Evolutionary conservation across 2,113 vertebrate species (phyloP), one percentile per base, ranked within the genome.

Genomic region (Mormyrus iriodes): DNA sequence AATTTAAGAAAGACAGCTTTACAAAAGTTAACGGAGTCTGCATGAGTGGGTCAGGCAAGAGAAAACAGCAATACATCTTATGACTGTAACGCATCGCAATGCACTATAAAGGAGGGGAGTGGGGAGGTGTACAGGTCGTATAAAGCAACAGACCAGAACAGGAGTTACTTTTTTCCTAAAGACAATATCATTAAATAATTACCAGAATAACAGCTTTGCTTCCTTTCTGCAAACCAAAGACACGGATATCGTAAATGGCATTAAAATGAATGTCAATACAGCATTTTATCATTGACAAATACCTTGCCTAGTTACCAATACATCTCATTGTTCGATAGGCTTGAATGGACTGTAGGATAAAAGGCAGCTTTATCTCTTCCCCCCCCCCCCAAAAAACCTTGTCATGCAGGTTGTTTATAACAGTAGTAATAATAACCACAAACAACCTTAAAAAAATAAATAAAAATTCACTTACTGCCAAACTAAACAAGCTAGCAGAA

Each of bases 11-110:
- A 97, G 95, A 95, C 91, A 86, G 91, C 91, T 93, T 96, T 94
- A 95, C 95, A 97, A 97, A 95, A 96, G 96, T 97, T 96, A 94
- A 97, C 95, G 95, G 95, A 96, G 96, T 96, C 96, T 96, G 95
- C 91, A 96, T 96, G 96, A 96, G 95, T 96, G 96, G 96, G 94
- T 98, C 98, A 99, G 97, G 97, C 98, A 98, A 96, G 96, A 96
- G 96, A 96, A 95, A 93, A 94, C 93, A 94, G 94, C 97, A 96
- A 96, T 95, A 96, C 94, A 95, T 46, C 35, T 87, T 21, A 86
- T 86, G 44, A 91, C 90, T 87, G 88, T 73, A 88, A 90, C 92
- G 94, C 93, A 94, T 93, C 91, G 94, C 93, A 95, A 92, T 94
- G 94, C 92, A 93, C 89, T 79, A 61, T 87, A 86, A 48, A 89